phyloP scores from a whole-genome alignment of 2,888 invertebrate genomes.

The Graphium colonna region DNA sequence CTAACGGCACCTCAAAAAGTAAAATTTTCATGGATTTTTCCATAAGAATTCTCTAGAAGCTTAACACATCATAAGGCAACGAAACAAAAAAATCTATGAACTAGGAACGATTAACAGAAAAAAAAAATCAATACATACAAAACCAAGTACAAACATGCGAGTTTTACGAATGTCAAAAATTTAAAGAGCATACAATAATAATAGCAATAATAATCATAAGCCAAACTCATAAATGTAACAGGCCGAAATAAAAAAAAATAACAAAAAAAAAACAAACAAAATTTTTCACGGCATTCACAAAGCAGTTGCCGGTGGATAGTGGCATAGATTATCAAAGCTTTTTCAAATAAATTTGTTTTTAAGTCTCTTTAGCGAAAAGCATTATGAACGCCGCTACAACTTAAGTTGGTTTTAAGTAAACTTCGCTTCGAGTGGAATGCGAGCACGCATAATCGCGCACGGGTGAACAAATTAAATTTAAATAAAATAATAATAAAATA shows the following conservation, averaged over 20 bases:
- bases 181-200: constrained; percentile 11
- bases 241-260: constrained; percentile 32
- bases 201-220: constrained; percentile 31
- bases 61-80: constrained; percentile 57
- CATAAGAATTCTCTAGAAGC: constrained; percentile 26
- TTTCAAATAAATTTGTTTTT: constrained; percentile 19
- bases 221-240: constrained; percentile 31
- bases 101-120: constrained; percentile 59
- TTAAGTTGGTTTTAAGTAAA: constrained; percentile 56
- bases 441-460: constrained; percentile 38
- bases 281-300: constrained; percentile 34
- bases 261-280: constrained; percentile 15
- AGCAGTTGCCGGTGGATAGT: constrained; percentile 24
- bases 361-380: constrained; percentile 22
- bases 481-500: constrained; percentile 7
- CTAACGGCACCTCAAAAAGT: constrained; percentile 6
- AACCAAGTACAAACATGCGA: constrained; percentile 57
- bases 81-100: constrained; percentile 56
- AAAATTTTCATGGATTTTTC: constrained; percentile 1
- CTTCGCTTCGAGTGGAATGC: constrained; percentile 53
- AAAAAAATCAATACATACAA: constrained; percentile 37
- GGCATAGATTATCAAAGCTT: no score
- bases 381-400: constrained; percentile 31
- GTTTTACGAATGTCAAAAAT: constrained; percentile 54
- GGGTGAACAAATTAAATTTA: constrained; percentile 1